A percentile compares a stretch with the other conserved stretches of the same genome.
Conservation (phyloP, 30 jellyfish, hydroid and myxozoan species). For the Hydractinia symbiolongicarpus region DNA sequence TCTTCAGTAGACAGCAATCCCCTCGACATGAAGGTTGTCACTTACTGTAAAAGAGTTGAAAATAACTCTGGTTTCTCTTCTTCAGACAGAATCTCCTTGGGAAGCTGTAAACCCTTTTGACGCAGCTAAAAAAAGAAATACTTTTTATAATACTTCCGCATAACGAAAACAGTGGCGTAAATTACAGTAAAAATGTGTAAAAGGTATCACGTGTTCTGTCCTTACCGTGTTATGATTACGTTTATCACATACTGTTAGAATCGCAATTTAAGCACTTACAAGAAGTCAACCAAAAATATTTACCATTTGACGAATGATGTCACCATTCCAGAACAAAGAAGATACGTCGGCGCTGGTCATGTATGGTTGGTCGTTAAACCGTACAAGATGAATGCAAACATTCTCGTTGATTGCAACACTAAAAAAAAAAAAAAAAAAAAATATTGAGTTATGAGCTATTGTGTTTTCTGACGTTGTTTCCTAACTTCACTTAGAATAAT, state of each 20-base stretch:
- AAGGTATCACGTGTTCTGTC: not conserved
- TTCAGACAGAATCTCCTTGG: not conserved
- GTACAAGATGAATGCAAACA: constrained; percentile 25
- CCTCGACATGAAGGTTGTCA: not conserved
- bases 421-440: not conserved
- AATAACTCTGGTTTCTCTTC: constrained; percentile 12
- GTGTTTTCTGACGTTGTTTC: too few relatives aligned
- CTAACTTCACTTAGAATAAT: too few relatives aligned
- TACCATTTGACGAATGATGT: constrained; percentile 73
- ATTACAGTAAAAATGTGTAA: too few relatives aligned
- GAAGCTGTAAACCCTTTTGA: not conserved
- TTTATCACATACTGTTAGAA: not conserved
- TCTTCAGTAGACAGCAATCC: too few relatives aligned
- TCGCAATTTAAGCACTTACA: not conserved
- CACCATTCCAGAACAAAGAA: constrained; percentile 71
- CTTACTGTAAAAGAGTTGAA: not conserved
- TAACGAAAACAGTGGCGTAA: too few relatives aligned
- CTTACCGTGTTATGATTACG: not conserved
- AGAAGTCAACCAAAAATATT: not conserved
- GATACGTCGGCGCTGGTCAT: constrained; percentile 69
- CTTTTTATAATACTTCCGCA: too few relatives aligned
- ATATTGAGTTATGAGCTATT: not conserved
- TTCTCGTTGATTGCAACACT: constrained; percentile 13
- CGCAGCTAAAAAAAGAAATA: constrained; percentile 6
- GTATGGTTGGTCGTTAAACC: constrained; percentile 41